These are phyloP conservation scores for Temnothorax unifasciatus DNA, from an alignment of 2,888 invertebrate species.

Conservation along the genomic window DNA sequence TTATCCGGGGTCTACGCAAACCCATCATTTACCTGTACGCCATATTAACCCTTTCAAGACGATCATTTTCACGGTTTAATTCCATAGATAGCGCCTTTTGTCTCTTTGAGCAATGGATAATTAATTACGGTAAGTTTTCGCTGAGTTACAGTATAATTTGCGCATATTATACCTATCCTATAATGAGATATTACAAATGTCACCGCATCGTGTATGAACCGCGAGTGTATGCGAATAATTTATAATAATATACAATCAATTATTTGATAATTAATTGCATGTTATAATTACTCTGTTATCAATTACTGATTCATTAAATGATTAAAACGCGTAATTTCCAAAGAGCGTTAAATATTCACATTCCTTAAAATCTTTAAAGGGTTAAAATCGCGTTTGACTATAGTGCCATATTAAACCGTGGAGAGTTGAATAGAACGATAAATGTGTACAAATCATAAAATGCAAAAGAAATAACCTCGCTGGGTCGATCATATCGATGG, in stretches of 20 bases:
- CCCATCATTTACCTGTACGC: conserved; percentile 33
- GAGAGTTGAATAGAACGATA: not conserved
- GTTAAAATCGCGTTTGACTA: not conserved
- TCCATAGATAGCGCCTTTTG: not conserved
- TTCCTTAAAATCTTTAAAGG: not conserved
- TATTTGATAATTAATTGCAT: not conserved
- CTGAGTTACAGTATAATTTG: not conserved
- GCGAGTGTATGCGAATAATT: not conserved
- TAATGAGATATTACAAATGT: conserved; percentile 4
- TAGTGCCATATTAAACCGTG: not conserved
- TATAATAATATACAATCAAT: conserved; percentile 13
- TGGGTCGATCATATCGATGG: conserved; percentile 59
- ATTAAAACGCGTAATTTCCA: not conserved
- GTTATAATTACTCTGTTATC: not conserved
- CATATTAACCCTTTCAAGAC: conserved; percentile 31
- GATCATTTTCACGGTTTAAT: conserved; percentile 34
- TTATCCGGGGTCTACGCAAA: conserved; percentile 32
- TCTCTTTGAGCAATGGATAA: not conserved
- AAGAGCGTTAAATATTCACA: not conserved
- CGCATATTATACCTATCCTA: not conserved
- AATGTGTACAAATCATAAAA: conserved; percentile 23
- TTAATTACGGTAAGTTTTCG: conserved; percentile 27
- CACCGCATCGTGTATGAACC: not conserved
- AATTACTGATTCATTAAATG: conserved; percentile 19
- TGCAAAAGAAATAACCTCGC: conserved; percentile 3